Evolutionary conservation across 2,797 vertebrate species (phyloP).

Genomic region (Ptychobarbus kaznakovi): DNA sequence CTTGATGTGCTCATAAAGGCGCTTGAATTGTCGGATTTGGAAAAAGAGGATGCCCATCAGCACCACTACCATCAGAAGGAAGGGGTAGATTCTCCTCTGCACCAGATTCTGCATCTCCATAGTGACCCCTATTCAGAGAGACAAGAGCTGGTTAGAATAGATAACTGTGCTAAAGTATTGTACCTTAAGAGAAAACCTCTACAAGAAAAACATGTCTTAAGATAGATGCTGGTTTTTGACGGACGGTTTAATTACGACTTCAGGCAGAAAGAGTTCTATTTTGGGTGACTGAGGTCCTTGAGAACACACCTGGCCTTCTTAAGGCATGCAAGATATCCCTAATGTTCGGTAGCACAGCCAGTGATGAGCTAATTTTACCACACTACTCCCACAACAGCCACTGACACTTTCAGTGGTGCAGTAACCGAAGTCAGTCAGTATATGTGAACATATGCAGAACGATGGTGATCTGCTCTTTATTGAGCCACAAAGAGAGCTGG

Average conservation of each 20-base stretch:
- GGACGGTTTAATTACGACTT: neutral
- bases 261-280: neutral
- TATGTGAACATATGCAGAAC: neutral
- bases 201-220: neutral
- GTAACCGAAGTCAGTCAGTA: neutral
- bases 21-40: constrained; percentile 98
- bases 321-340: neutral
- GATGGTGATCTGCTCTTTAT: neutral
- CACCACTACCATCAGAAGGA: constrained; percentile 95
- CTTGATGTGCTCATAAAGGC: constrained; percentile 99
- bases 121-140: constrained; percentile 85
- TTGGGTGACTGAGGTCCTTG: neutral
- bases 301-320: constrained; percentile 7
- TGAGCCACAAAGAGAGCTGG: neutral
- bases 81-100: constrained; percentile 97
- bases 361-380: constrained; percentile 7
- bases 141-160: neutral
- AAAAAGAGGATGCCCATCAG: constrained; percentile 96
- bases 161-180: neutral
- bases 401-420: neutral
- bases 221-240: neutral
- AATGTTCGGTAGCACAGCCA: neutral
- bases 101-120: constrained; percentile 97
- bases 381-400: constrained; percentile 7
- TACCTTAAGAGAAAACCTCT: neutral